Base-by-base conservation (phyloP, 2,888 invertebrate species). In the Cosmorhoe ocellata region DNA sequence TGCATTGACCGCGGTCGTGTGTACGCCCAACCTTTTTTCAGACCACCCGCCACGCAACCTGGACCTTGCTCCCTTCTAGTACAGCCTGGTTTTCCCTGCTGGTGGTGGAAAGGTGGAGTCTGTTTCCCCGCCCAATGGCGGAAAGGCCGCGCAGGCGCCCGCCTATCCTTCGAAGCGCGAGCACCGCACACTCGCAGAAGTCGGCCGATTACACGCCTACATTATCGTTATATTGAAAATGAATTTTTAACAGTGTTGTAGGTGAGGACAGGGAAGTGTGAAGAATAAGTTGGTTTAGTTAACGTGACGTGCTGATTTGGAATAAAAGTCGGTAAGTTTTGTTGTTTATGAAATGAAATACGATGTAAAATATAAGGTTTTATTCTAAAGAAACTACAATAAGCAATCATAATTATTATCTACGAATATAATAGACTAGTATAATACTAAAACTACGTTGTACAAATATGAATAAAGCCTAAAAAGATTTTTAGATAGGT, bases 151-250 rank as follows among this genome's bases (percentile, higher is more conserved):
- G 87, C 89, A 82, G 52, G 88, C 88, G 88, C 81, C 78, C 78
- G 72, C 73, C 76, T 44, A 24, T 33, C 24, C 76, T 59, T 50
- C 59, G 46, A 54, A 57, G 58, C 51, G 48, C 63, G 54, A 60
- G 66, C 73, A 68, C 69, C 66, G 62, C 58, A 58, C 58, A 59
- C 43, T 40, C 47, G 41, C 33, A 46, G 42, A 77, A 79, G 77
- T 59, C 75, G 76, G 72, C 73, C 73, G 62, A 68, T 81, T 78
- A 85, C 85, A 87, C 88, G 88, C 88, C 87, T 89, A 84, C 87
- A 88, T 89, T 85, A 88, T 87, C 87, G 78, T 88, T 82, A 88
- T 79, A 81, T 77, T 76, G 70, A 65, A 74, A 72, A 82, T 89
- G 81, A 85, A 87, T 88, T 75, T 83, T 88, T 89, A 79, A 89